Evolutionary conservation across 2,113 vertebrate genomes (phyloP), one percentile per base, ranked within the genome.

Genomic region (Pollimyrus isidori): DNA sequence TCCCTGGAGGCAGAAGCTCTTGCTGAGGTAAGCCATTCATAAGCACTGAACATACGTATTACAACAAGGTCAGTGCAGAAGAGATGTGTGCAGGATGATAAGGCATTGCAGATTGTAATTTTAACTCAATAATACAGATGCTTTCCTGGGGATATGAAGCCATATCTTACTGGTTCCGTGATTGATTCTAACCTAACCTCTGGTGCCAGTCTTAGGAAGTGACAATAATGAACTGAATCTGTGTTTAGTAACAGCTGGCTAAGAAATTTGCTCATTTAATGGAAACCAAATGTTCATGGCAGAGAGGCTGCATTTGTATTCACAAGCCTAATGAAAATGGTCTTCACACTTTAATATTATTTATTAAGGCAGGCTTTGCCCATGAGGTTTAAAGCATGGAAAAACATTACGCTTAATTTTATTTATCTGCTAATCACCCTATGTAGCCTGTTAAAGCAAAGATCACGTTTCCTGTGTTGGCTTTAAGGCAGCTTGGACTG

Each of bases 1-100:
- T 96, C 98, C 82, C 94, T 99, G 94, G 98, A 99, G 93, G 95
- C 98, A 5, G 98, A 99, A 93, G 98, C 98, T 52, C 95, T 99
- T 87, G 98, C 98, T 90, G 98, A 99, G 97, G 98, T 96, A 50
- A 53, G 49, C 19, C 21, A 26, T 4, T n/a, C 39, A 39, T n/a
- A 39, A 48, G 49, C 26, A 26, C 15, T n/a, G n/a, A 53, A 80
- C 19, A 26, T n/a, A 30, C 3, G 21, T 30, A 3, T 88, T 49
- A 88, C 26, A 46, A 35, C 73, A n/a, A 46, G 26, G 21, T 49
- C 45, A 21, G 45, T 50, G 26, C 39, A 26, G 42, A 3, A 26
- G 17, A 26, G 13, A 9, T 80, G 17, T 62, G 19, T 58, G 45
- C 45, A 48, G 23, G 45, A 80, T 80, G 30, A 35, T 2, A 80